Evolutionary conservation across 2,113 vertebrate species (phyloP).

Genomic region (Anguilla rostrata): DNA sequence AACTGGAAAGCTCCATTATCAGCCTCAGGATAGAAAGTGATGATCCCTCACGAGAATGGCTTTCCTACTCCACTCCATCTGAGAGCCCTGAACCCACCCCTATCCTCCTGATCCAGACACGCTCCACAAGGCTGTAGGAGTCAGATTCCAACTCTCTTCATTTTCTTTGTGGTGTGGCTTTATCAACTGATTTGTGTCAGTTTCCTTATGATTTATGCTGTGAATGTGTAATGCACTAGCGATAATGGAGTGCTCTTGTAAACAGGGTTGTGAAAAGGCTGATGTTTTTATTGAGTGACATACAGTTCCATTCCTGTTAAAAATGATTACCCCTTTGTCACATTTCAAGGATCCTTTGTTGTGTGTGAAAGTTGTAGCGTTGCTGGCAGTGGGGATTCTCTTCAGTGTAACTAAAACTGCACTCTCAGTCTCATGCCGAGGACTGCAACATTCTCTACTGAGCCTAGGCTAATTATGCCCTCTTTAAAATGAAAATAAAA

Average conservation of each 20-base stretch:
- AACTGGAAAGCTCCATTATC: neutral
- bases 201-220: neutral
- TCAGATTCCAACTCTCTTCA: neutral
- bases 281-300: neutral
- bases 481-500: constrained; percentile 44
- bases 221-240: neutral
- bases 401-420: constrained; percentile 33
- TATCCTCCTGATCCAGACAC: neutral
- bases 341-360: neutral
- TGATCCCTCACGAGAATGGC: neutral
- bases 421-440: constrained; percentile 18
- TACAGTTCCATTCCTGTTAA: neutral
- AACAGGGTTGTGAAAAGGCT: neutral
- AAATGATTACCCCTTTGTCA: neutral
- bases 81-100: neutral
- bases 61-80: neutral
- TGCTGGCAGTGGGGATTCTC: neutral
- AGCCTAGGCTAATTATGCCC: constrained; percentile 40
- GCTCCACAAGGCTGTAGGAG: neutral
- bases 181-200: neutral
- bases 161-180: neutral
- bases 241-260: neutral
- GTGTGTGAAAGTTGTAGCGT: neutral
- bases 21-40: neutral
- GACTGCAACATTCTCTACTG: constrained; percentile 33